phyloP scores from a whole-genome alignment of 2,113 vertebrate genomes.

The Gymnocephalus cernua region DNA sequence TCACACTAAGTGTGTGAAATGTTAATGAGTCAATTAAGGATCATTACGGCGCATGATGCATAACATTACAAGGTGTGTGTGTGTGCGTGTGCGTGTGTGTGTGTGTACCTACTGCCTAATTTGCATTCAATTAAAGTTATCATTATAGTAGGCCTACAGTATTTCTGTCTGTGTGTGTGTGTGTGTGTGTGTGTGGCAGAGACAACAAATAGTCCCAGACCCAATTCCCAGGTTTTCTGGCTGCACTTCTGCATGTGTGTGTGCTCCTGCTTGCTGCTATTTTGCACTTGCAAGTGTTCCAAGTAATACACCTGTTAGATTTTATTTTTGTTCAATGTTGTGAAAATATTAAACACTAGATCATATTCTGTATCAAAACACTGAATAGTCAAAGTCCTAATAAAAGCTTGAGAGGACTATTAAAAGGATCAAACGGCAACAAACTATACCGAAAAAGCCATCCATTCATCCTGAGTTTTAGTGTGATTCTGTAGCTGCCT shows the following conservation, averaged over 20 bases:
- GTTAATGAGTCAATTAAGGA: slow-evolving; percentile 73
- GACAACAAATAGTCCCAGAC: neutral
- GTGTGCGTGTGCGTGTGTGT: slow-evolving; percentile 31
- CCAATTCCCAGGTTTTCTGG: neutral
- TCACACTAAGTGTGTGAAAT: slow-evolving; percentile 65
- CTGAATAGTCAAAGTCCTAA: neutral
- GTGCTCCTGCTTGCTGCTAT: neutral
- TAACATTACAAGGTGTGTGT: slow-evolving; percentile 33
- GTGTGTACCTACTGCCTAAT: neutral
- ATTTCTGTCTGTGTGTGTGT: neutral
- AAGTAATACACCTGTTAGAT: neutral
- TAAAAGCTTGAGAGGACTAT: neutral
- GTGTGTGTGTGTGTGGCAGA: neutral
- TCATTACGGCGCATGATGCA: slow-evolving; percentile 67
- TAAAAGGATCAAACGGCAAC: neutral
- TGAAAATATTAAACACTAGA: neutral
- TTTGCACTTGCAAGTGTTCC: no score
- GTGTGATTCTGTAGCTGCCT: neutral
- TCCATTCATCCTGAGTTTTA: neutral
- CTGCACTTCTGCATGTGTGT: neutral
- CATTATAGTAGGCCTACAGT: neutral
- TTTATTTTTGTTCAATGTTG: neutral
- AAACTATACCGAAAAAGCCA: neutral
- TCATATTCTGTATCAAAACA: neutral
- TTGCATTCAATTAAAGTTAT: slow-evolving; percentile 13